Evolutionary conservation across 2,113 vertebrate genomes (phyloP).

Genomic region (Aythya baeri): DNA sequence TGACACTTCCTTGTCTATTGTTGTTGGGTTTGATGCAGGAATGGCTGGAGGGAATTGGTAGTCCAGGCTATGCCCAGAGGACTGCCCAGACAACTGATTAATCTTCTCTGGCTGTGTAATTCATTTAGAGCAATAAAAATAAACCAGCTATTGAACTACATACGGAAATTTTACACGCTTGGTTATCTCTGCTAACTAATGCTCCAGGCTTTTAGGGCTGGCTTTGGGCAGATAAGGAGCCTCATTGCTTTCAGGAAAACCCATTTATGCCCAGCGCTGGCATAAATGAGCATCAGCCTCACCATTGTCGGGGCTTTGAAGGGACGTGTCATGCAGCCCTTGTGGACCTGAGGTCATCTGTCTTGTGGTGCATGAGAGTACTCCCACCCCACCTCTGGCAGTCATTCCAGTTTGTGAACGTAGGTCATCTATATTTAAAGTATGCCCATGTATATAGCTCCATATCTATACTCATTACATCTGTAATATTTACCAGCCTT

Average conservation of each 20-base stretch:
- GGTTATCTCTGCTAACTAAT: constrained; percentile 15
- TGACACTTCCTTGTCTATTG: constrained; percentile 70
- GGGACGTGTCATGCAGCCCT: rapidly evolving
- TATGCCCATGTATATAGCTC: background rate
- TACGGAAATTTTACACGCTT: background rate
- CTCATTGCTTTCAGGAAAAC: background rate
- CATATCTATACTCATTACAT: background rate
- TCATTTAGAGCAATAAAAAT: background rate
- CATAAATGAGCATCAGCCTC: rapidly evolving
- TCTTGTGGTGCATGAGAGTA: background rate
- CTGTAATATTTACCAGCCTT: background rate
- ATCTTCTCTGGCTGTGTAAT: background rate
- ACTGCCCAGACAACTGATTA: constrained; percentile 13
- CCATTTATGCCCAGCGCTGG: background rate
- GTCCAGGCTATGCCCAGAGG: constrained; percentile 11
- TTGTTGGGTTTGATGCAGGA: constrained; percentile 13
- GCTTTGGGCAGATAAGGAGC: background rate
- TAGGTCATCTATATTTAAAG: background rate
- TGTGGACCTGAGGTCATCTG: background rate
- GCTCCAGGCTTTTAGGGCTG: background rate
- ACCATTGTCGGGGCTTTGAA: rapidly evolving
- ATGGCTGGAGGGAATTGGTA: background rate
- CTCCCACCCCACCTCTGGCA: background rate
- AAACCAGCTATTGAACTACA: constrained; percentile 18
- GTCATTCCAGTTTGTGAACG: background rate